Evolutionary conservation across 2,797 vertebrate species (phyloP).

Genomic region (Pachyuromys duprasi): DNA sequence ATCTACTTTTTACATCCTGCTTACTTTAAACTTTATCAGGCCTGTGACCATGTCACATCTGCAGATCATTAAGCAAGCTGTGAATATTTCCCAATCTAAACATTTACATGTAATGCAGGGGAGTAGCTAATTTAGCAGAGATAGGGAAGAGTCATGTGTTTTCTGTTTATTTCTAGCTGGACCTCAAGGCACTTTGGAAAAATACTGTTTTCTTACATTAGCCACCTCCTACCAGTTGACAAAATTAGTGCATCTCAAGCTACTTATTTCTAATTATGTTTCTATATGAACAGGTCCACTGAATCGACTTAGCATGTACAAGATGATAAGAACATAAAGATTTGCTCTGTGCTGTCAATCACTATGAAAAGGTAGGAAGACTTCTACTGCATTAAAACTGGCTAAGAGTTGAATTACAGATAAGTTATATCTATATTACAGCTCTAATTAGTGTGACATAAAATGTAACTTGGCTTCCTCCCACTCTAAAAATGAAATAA

Average conservation of each 20-base stretch:
- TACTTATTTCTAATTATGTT: conserved; percentile 55
- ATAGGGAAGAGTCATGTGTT: not conserved
- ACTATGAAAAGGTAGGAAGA: conserved; percentile 46
- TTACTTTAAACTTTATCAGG: not conserved
- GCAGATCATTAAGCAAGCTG: not conserved
- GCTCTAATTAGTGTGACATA: conserved; percentile 57
- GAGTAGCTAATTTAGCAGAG: not conserved
- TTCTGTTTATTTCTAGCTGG: not conserved
- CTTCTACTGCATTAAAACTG: conserved; percentile 16
- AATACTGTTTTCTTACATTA: not conserved
- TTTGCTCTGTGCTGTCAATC: conserved; percentile 56
- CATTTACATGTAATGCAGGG: no score
- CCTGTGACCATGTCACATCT: not conserved
- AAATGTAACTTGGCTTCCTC: conserved; percentile 56
- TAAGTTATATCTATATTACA: conserved; percentile 49
- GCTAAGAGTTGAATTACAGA: conserved; percentile 34
- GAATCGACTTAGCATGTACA: conserved; percentile 70
- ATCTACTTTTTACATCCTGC: not conserved
- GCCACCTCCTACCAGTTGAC: not conserved
- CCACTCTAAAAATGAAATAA: conserved; percentile 69
- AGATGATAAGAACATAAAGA: conserved; percentile 51
- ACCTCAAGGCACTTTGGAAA: not conserved
- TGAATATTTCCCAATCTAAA: not conserved
- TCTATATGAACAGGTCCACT: conserved; percentile 22
- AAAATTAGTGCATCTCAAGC: not conserved